Percentiles rank a stretch among this genome's conserved stretches.
Conservation (phyloP, 2,113 vertebrate species). For the Alexandromys fortis region DNA sequence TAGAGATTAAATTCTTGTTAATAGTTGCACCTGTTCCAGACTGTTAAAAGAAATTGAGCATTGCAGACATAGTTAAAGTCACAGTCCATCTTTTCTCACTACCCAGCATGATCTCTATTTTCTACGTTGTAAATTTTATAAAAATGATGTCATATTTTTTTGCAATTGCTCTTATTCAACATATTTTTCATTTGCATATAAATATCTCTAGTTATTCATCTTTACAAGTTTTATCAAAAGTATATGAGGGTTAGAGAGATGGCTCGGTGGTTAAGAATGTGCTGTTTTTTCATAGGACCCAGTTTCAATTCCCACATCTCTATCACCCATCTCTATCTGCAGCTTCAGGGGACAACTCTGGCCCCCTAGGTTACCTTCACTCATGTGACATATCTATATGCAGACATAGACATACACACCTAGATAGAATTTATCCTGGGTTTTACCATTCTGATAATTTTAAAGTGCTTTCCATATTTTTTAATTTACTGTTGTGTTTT, state of each 20-base stretch:
- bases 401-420: not conserved
- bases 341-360: not conserved
- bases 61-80: not conserved
- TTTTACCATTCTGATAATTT: not conserved
- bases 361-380: not conserved
- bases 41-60: not conserved
- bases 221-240: constrained; percentile 2
- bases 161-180: not conserved
- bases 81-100: not conserved
- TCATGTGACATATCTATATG: not conserved
- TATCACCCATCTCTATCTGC: not conserved
- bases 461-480: not conserved
- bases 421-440: not conserved
- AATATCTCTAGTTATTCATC: not conserved
- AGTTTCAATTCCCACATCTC: not conserved
- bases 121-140: not conserved
- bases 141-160: not conserved
- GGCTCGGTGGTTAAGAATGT: not conserved
- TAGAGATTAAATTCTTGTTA: not conserved
- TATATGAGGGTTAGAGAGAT: not conserved
- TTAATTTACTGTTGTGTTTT: not conserved
- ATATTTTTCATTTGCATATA: not conserved
- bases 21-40: not conserved
- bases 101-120: not conserved
- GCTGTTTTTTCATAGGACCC: not conserved